Evolutionary conservation across 2,888 invertebrate genomes (phyloP).

Genomic region (Drosophila anomelani): DNA sequence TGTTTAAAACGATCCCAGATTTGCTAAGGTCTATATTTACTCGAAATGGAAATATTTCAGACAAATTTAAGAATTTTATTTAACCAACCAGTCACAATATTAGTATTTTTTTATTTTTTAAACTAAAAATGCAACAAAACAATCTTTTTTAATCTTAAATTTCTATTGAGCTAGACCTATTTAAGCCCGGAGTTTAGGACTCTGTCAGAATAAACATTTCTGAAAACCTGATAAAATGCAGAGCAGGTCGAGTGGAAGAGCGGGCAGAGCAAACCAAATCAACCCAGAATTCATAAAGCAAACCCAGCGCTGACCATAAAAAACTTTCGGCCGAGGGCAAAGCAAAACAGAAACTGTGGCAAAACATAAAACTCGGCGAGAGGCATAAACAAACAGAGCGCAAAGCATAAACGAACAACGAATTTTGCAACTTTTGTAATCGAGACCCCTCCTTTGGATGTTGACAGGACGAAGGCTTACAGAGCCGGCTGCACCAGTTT

Average conservation of each 20-base stretch:
- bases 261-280: conserved; percentile 9
- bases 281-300: conserved; percentile 18
- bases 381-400: conserved; percentile 38
- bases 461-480: conserved; percentile 30
- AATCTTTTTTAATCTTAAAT: not conserved
- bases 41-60: too few relatives aligned
- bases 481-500: conserved; percentile 9
- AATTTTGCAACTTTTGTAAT: conserved; percentile 41
- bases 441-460: conserved; percentile 34
- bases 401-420: conserved; percentile 37
- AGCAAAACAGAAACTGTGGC: conserved; percentile 38
- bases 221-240: conserved; percentile 16
- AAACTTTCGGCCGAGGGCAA: conserved; percentile 26
- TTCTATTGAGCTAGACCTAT: not conserved
- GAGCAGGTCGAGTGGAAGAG: conserved; percentile 31
- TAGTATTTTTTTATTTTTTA: too few relatives aligned
- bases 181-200: not conserved
- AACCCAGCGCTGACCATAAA: conserved; percentile 33
- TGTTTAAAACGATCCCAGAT: too few relatives aligned
- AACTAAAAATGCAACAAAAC: too few relatives aligned
- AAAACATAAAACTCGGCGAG: conserved; percentile 27
- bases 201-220: not conserved
- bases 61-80: too few relatives aligned
- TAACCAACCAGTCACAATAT: too few relatives aligned
- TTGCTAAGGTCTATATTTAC: too few relatives aligned